A percentile compares a stretch with the other conserved stretches of the same genome.
phyloP scores from a whole-genome alignment of 92 coral and sea anemone species.

The Anthopleura xanthogrammica region DNA sequence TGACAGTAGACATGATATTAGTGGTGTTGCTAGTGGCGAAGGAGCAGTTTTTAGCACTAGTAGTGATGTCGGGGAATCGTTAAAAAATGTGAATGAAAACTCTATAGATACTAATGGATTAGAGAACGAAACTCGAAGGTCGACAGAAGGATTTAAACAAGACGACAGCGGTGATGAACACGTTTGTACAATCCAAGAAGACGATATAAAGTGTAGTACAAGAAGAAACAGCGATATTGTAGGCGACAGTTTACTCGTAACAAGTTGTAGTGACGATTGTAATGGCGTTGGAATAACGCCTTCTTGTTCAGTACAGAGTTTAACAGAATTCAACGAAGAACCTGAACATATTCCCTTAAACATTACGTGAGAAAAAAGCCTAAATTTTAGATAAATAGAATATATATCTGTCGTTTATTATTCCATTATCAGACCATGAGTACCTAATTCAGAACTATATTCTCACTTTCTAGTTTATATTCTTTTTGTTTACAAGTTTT shows the following conservation, averaged over 20 bases:
- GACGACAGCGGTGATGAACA: constrained; percentile 7
- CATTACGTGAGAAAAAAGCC: constrained; percentile 2
- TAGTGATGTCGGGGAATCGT: constrained; percentile 14
- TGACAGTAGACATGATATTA: constrained; percentile 39
- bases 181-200: background rate
- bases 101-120: constrained; percentile 20
- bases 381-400: constrained; percentile 5
- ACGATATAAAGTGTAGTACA: constrained; percentile 8
- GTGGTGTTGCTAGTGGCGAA: constrained; percentile 25
- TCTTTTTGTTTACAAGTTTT: background rate
- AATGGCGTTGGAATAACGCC: constrained; percentile 40
- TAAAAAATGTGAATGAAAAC: constrained; percentile 21
- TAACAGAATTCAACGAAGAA: constrained; percentile 37
- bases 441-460: background rate
- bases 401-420: background rate
- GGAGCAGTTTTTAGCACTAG: constrained; percentile 27
- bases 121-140: constrained; percentile 8
- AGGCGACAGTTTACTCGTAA: constrained; percentile 11
- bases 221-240: constrained; percentile 5
- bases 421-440: background rate
- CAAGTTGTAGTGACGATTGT: constrained; percentile 32
- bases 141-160: constrained; percentile 4
- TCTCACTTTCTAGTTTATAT: background rate
- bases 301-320: constrained; percentile 30
- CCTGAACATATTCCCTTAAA: constrained; percentile 31